Evolutionary conservation across 2,888 invertebrate species (phyloP), one percentile per base, ranked within the genome.

Genomic region (Synergus itoensis): DNA sequence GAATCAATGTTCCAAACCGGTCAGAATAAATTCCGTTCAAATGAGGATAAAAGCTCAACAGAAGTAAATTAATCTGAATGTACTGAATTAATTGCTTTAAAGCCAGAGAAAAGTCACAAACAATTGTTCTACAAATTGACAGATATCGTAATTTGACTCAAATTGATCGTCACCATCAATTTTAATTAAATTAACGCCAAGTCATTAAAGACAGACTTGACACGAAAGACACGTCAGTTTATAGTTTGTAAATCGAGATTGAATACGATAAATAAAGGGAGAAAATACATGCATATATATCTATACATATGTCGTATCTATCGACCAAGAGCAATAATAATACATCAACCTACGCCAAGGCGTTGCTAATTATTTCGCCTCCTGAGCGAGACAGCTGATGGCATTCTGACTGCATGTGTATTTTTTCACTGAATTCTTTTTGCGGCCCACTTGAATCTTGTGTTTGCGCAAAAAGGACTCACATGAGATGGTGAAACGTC

Each of bases 401-500:
- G 48, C 11, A 69, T 69, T 48, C 69, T 48, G 28, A 69, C 36
- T 69, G 14, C 45, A 69, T 48, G 36, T 28, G 14, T 48, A 28
- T 36, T 69, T 48, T 69, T 48, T 48, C 4, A 28, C 16, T 14
- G 28, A 48, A 36, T 69, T 69, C 69, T 69, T 69, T 36, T 28
- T 4, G 36, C 69, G 45, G 45, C 69, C 69, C 48, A 69, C 69
- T 69, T 69, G 48, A 69, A 69, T 28, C 4, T 36, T 16, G 16
- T 69, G 16, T 69, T 45, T 45, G 14, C 62, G 62, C 45, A 45
- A 69, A 69, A 69, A 69, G 48, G 45, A 69, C 45, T 2, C 36
- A 67, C 43, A 21, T 45, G n/a, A 69, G 28, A 69, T 69, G 69
- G 69, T 69, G 69, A 69, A 69, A 69, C 69, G 48, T n/a, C 28